Base-by-base conservation (phyloP, 2,888 invertebrate species). In the Ophion ventricosus region DNA sequence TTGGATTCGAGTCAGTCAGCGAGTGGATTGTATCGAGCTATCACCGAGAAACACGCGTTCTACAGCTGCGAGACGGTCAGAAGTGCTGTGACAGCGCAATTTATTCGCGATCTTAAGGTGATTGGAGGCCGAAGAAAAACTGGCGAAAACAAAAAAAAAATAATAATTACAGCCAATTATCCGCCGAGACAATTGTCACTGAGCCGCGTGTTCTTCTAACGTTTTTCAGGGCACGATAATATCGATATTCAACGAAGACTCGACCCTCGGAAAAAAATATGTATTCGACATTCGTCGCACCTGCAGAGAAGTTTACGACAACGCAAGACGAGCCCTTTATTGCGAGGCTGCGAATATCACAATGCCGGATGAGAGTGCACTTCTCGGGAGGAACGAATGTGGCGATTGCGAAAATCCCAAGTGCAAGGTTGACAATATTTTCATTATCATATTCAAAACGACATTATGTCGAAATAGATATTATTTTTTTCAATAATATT, bases 41-140 rank as follows among this genome's bases (percentile, higher is more conserved):
- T 98, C 87, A 98, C 98, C 0, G 98, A 98, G 93, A 97, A 97
- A 88, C 98, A 98, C 93, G 98, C 98, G 64, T 98, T 98, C 94
- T 98, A 97, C 94, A 97, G 97, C 93, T 98, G 98, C 94, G 98
- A 98, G 93, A 98, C 98, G 0, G 98, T 98, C 17, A 95, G 98
- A 64, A 97, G 95, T 85, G 97, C 97, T 82, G 98, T 98, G 74
- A 97, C 97, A 0, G 96, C 97, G 73, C 98, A 98, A 94, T 98
- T 97, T 92, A 97, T 97, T 77, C 95, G 98, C 85, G 98, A 98
- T 94, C 94, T 98, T 87, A 98, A 97, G 95, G 96, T 96, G 90
- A 87, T 88, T 74, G 1, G 1, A 63, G 2, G 17, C 25, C 61
- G 29, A 57, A 7, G 14, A 20, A 54, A 49, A 49, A 43, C 35